Base-by-base conservation (phyloP, 2,888 invertebrate species). In the Ceraclea dissimilis region DNA sequence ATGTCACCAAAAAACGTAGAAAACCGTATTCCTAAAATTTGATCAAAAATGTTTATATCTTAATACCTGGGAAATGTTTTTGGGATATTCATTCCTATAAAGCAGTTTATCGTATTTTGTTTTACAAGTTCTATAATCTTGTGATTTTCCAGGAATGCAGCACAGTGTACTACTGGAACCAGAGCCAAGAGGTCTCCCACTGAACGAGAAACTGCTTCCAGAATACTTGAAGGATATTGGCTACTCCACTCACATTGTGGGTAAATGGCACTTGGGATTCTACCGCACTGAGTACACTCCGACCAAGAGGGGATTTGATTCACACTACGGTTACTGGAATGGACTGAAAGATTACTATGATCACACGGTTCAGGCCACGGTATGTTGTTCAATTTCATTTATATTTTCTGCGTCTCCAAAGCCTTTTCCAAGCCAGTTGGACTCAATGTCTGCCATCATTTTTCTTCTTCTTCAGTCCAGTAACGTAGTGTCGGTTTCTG, bases 261-360 rank as follows among this genome's bases (percentile, higher is more conserved):
- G 95, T 19, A 95, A 95, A 75, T 95, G 94, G 94, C 88, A 90
- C 69, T 79, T 94, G 57, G 94, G 94, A 1, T 90, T 85, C 75
- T 85, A 83, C 61, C 76, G 79, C 54, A 76, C 78, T 52, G 83
- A 83, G 63, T 90, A 82, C 68, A 81, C 88, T 2, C 92, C 91
- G 0, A 82, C 81, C 2, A 78, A 77, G 54, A 79, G 91, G 53
- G 92, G 92, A 4, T 93, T 91, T 67, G 86, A 90, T 66, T 79
- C 84, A 5, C 88, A 89, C 68, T 85, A 86, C 64, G 92, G 92
- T 11, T 88, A 85, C 71, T 84, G 85, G 72, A 85, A 85, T 49
- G 89, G 89, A 1, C 83, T 79, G 60, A 79, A 85, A 49, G 90
- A 90, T 69, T 92, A 90, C 68, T 90, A 85, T 67, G 79, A 80